Evolutionary conservation across 2,113 vertebrate genomes (phyloP).

Genomic region (Brachypodius melanocephalos): DNA sequence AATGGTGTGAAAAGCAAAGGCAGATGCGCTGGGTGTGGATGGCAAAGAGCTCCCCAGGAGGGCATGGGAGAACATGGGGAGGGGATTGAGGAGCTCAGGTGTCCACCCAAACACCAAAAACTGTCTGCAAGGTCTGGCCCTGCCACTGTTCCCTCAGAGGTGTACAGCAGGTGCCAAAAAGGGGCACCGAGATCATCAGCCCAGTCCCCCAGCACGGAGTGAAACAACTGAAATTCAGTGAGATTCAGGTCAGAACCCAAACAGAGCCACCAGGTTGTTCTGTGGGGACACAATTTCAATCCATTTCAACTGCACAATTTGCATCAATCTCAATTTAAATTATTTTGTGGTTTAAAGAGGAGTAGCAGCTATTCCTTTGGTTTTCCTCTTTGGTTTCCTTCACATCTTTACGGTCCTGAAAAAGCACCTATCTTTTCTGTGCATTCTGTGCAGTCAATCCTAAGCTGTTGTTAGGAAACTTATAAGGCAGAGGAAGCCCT

Average conservation of each 20-base stretch:
- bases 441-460: neutral
- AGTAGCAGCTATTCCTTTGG: neutral
- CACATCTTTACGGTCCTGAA: neutral
- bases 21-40: neutral
- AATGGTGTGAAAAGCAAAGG: neutral
- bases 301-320: neutral
- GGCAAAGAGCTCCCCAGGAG: neutral
- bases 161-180: accelerated
- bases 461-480: neutral
- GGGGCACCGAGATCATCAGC: neutral
- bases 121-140: neutral
- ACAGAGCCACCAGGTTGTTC: neutral
- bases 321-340: neutral
- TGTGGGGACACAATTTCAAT: neutral
- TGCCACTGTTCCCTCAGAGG: neutral
- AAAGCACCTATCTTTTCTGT: neutral
- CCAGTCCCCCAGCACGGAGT: neutral
- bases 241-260: neutral
- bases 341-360: neutral
- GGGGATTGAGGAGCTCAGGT: neutral
- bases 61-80: neutral
- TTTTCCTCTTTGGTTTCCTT: neutral
- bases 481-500: neutral
- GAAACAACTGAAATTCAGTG: neutral
- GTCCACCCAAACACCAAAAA: neutral